Evolutionary conservation across 92 coral and sea anemone genomes (phyloP), one percentile per base, ranked within the genome.

Genomic region (Umimayanthus chanpuru): DNA sequence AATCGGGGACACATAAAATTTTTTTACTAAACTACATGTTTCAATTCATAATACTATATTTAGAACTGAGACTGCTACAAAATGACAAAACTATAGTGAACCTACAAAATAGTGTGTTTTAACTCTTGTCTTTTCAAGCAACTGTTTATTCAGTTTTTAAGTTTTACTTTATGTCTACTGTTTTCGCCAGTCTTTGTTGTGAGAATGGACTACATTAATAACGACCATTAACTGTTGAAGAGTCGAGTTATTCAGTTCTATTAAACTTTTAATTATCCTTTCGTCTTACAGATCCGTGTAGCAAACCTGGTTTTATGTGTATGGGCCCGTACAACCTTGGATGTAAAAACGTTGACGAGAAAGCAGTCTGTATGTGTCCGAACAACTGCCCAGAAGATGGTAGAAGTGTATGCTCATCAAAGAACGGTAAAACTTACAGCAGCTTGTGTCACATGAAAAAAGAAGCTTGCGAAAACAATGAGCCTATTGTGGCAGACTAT

Each of bases 361-460:
- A 82, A 68, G 77, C 77, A 12, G 64, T 66, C 14, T 82, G 86
- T 21, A 43, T 18, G n/a, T 82, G 86, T 70, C 86, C 86, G 14
- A 65, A 82, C 58, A 82, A 82, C 16, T 82, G 86, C 40, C 77
- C 23, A 26, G 75, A 81, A 68, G 86, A 68, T 66, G 86, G 73
- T 40, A 29, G n/a, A 67, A 28, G 14, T 43, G 77, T 82, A 4
- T 82, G 86, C 23, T 77, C 86, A 21, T 41, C 44, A 12, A 82
- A 68, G 61, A 82, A 82, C 61, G 73, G 73, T 50, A 40, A 67
- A 9, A 66, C 76, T 0, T 82, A 67, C 76, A 47, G 40, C 40
- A 82, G 86, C 73, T 65, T 82, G 85, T 81, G 85, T 74, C 85
- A 81, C 50, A 81, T 81, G 85, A 81, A 32, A 70, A 80, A 64